Percentiles rank a stretch among this genome's conserved stretches.
phyloP scores from a whole-genome alignment of 2,797 vertebrate species.

The Hyperoplus immaculatus region DNA sequence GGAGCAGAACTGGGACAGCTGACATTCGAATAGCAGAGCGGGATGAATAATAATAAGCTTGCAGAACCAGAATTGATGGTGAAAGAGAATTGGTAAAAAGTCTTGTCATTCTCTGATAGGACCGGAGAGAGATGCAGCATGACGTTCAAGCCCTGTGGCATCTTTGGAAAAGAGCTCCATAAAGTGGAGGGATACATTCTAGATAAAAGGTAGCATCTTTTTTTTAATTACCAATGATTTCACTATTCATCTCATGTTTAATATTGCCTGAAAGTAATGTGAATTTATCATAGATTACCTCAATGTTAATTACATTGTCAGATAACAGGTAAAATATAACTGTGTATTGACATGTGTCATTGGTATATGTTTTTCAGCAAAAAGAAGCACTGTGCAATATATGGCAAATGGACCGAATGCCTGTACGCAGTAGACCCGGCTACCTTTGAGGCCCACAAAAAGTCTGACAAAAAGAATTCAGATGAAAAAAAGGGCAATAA shows the following conservation, averaged over 20 bases:
- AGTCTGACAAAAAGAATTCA: conserved; percentile 91
- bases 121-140: conserved; percentile 95
- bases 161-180: conserved; percentile 98
- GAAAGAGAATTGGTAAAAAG: conserved; percentile 68
- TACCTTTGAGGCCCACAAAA: conserved; percentile 92
- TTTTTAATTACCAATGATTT: conserved; percentile 18
- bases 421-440: conserved; percentile 91
- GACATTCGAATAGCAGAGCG: conserved; percentile 54
- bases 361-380: conserved; percentile 86
- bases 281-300: conserved; percentile 3
- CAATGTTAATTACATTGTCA: neutral
- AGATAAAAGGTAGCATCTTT: conserved; percentile 92
- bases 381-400: conserved; percentile 94
- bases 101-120: conserved; percentile 83
- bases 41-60: conserved; percentile 70
- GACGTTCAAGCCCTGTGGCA: conserved; percentile 95
- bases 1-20: conserved; percentile 68
- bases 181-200: conserved; percentile 98
- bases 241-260: neutral
- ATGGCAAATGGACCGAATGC: conserved; percentile 98
- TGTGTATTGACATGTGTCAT: conserved; percentile 5
- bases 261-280: conserved; percentile 1
- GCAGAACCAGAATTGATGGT: conserved; percentile 33
- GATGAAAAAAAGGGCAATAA: conserved; percentile 94
- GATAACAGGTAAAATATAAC: neutral